Evolutionary conservation across 64 coral and sea anemone genomes (phyloP), one percentile per base, ranked within the genome.

Genomic region (Exaiptasia diaphana): DNA sequence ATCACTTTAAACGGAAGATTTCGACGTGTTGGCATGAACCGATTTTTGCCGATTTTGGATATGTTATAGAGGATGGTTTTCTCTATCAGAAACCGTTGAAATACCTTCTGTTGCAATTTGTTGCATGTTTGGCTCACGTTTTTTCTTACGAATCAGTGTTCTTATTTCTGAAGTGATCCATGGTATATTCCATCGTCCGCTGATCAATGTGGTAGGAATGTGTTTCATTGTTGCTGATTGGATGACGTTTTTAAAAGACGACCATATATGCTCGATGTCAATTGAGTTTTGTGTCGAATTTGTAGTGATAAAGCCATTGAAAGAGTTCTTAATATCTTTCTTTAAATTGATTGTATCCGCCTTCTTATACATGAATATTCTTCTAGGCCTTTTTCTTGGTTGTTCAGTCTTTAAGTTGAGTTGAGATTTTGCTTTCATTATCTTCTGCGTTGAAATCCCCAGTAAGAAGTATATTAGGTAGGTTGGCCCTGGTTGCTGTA

Each of bases 61-160:
- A 39, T 56, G 50, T 77, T 56, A 12, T 38, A 58, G 49, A 77
- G 50, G 74, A 77, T 36, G 59, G 38, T 32, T 77, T 58, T 53
- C 50, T 77, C 49, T 31, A 39, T 53, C 48, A 77, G 59, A 57
- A 77, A 5, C 50, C 74, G 50, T 77, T 77, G 42, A 77, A 21
- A 57, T 56, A 77, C 31, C 15, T 77, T 58, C 50, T 77, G 18
- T 77, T 77, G 74, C 74, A 57, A 77, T 77, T 77, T 56, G 74
- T 77, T 6, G 15, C 50, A 58, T 48, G 60, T 82, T 68, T n/a
- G 11, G 14, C 15, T 26, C 59, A 32, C 61, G 57, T 54, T 83
- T 31, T 40, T 69, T 69, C 15, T 69, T 69, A 9, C 65, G 24
- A 20, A 69, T 38, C 20, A 69, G 1, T n/a, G 15, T 69, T n/a